These are phyloP conservation scores for Drosophila punjabiensis DNA, from an alignment of 1,140 invertebrate species.

Conservation along the genomic window DNA sequence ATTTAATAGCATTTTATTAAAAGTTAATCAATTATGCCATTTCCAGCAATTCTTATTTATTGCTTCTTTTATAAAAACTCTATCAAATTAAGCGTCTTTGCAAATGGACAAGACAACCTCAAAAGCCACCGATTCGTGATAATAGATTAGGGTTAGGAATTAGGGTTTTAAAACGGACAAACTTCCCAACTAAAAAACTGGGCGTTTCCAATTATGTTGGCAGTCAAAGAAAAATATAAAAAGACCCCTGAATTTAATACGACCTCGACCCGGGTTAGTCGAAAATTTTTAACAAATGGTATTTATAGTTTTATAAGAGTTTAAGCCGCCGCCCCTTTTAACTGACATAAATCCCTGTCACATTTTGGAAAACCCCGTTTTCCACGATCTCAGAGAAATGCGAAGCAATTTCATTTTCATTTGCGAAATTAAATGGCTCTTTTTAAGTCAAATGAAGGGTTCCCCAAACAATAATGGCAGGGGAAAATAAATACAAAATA, in stretches of 20 bases:
- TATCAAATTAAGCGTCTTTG: conserved; percentile 3
- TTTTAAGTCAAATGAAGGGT: conserved; percentile 62
- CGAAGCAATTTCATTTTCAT: conserved; percentile 41
- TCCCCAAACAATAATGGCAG: conserved; percentile 21
- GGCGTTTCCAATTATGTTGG: conserved; percentile 25
- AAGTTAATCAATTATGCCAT: conserved; percentile 1
- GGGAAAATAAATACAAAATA: conserved; percentile 29
- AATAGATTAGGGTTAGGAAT: background rate
- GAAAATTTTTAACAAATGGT: background rate
- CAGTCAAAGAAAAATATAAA: conserved; percentile 4
- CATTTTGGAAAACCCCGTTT: background rate
- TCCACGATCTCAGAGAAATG: conserved; percentile 19
- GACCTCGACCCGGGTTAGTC: conserved; percentile 21
- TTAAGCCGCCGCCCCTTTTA: background rate
- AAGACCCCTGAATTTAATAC: conserved; percentile 7
- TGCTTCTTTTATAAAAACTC: conserved; percentile 6
- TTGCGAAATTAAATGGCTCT: conserved; percentile 59
- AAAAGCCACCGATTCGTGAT: conserved; percentile 7
- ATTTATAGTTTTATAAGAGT: conserved; percentile 13
- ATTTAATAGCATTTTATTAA: conserved; percentile 2
- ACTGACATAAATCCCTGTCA: conserved; percentile 3
- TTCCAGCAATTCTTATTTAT: background rate
- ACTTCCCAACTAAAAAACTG: background rate
- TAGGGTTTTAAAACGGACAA: background rate
- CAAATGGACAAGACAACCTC: background rate